Percentiles rank a stretch among this genome's conserved stretches.
Evolutionary conservation across 2,113 vertebrate species (phyloP).

Genomic region (Scalopus aquaticus): DNA sequence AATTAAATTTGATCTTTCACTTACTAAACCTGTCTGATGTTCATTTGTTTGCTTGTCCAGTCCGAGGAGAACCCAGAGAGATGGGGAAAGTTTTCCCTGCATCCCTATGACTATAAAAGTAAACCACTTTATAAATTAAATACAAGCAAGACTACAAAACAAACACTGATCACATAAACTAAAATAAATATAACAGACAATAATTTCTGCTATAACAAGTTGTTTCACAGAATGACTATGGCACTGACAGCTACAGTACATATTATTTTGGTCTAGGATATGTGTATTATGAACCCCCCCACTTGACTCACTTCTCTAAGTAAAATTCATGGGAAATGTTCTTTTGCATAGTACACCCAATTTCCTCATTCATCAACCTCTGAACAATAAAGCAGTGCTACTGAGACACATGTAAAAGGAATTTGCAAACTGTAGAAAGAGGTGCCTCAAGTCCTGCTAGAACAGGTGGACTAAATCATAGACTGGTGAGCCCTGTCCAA

Average conservation of each 20-base stretch:
- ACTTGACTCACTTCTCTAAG: neutral
- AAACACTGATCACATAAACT: neutral
- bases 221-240: neutral
- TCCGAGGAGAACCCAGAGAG: too few relatives aligned
- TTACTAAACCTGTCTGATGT: too few relatives aligned
- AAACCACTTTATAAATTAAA: neutral
- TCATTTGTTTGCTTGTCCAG: too few relatives aligned
- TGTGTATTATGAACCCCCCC: neutral
- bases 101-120: neutral
- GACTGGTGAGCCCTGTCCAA: too few relatives aligned
- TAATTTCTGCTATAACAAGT: neutral
- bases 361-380: neutral
- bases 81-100: too few relatives aligned
- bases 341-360: neutral
- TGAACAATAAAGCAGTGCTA: neutral
- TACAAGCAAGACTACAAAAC: neutral
- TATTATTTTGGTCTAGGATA: neutral
- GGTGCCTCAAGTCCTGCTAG: too few relatives aligned
- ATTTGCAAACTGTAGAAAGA: too few relatives aligned
- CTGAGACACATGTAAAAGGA: too few relatives aligned
- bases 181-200: constrained; percentile 4
- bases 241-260: neutral
- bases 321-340: neutral
- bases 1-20: too few relatives aligned
- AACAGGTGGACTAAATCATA: too few relatives aligned